phyloP scores from a whole-genome alignment of 2,797 vertebrate species.

The Liasis olivaceus region DNA sequence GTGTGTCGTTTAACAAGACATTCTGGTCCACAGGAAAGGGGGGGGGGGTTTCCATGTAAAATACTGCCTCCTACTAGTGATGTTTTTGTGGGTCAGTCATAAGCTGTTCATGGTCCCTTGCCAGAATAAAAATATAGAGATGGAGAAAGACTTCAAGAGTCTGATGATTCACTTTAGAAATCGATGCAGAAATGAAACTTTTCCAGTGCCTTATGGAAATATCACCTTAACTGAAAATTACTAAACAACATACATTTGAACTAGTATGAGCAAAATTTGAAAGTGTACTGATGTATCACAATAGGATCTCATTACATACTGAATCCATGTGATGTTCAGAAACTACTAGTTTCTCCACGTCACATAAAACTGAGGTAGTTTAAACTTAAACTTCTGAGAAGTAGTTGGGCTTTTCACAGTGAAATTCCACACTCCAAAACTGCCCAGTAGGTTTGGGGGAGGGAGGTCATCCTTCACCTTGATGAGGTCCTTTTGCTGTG shows the following conservation, averaged over 20 bases:
- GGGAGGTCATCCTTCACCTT: too few relatives aligned
- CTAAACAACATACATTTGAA: neutral
- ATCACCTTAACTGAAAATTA: slow-evolving; percentile 2
- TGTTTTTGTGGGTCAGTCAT: neutral
- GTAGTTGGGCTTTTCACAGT: too few relatives aligned
- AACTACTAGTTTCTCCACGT: neutral
- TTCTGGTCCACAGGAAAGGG: neutral
- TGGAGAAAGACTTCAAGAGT: slow-evolving; percentile 43
- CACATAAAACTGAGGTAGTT: neutral
- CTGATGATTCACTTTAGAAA: slow-evolving; percentile 42
- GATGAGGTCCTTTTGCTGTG: too few relatives aligned
- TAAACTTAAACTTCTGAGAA: neutral
- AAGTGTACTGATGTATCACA: neutral
- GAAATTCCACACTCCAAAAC: neutral
- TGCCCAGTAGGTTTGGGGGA: too few relatives aligned
- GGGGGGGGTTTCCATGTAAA: neutral
- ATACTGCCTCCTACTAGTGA: neutral
- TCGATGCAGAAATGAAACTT: slow-evolving; percentile 37
- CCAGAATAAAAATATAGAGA: slow-evolving; percentile 48
- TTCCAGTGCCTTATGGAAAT: slow-evolving; percentile 27
- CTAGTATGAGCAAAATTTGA: neutral
- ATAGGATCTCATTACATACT: neutral
- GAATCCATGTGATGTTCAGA: neutral
- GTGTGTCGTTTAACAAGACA: neutral
- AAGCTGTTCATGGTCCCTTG: slow-evolving; percentile 46